These are phyloP conservation scores for Cryptotermes secundus DNA, from an alignment of 1,140 invertebrate species.

Conservation along the genomic window DNA sequence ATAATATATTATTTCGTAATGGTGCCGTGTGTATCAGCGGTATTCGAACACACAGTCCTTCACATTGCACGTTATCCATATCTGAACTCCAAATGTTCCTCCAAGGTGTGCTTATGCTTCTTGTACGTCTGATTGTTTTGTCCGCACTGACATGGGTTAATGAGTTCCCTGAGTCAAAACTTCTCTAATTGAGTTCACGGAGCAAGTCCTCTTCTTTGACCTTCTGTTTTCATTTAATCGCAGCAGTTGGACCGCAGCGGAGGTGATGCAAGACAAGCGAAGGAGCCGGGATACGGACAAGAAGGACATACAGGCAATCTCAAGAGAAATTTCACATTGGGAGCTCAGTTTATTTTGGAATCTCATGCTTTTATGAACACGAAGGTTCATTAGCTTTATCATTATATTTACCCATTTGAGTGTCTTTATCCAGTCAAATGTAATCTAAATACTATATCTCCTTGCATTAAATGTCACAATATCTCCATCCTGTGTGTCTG, in stretches of 20 bases:
- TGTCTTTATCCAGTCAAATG: too few species aligned
- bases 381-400: too few species aligned
- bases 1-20: too few species aligned
- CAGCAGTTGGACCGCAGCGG: not conserved
- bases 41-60: not conserved
- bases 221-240: conserved; percentile 7
- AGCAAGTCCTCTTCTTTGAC: not conserved
- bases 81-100: not conserved
- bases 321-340: too few species aligned
- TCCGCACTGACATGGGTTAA: not conserved
- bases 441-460: too few species aligned
- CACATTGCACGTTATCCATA: not conserved
- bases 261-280: not conserved
- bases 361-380: too few species aligned
- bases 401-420: too few species aligned
- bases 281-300: not conserved
- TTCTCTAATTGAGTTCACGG: not conserved
- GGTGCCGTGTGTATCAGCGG: not conserved
- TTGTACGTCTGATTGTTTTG: not conserved
- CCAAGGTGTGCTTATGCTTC: not conserved
- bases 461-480: too few species aligned
- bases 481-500: too few species aligned
- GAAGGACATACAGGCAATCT: not conserved
- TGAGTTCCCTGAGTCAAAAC: not conserved
- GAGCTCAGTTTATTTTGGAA: too few species aligned